Percentiles rank a stretch among this genome's conserved stretches.
These are phyloP conservation scores for Heliconius hewitsoni DNA, from an alignment of 1,140 invertebrate genomes.

Conservation along the genomic window DNA sequence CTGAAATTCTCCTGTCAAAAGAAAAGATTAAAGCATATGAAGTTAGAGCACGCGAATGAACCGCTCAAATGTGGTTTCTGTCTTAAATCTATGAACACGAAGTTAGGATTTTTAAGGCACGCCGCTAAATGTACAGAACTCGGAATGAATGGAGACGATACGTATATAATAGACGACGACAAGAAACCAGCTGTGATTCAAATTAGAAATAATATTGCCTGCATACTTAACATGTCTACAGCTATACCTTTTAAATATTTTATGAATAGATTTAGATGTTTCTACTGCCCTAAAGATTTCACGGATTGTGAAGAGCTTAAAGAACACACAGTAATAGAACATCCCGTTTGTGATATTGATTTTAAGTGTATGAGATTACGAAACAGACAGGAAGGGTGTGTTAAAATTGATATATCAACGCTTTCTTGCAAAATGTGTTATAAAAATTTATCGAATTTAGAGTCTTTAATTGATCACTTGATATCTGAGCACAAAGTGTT, in stretches of 20 bases:
- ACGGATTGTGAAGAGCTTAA: slow-evolving; percentile 58
- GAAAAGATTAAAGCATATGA: slow-evolving; percentile 39
- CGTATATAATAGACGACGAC: slow-evolving; percentile 19
- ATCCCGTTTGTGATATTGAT: slow-evolving; percentile 65
- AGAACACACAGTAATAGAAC: slow-evolving; percentile 58
- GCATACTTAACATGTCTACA: slow-evolving; percentile 69
- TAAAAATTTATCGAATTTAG: slow-evolving; percentile 50
- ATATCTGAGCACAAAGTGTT: slow-evolving; percentile 58
- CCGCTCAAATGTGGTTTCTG: slow-evolving; percentile 41
- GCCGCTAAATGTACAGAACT: slow-evolving; percentile 34
- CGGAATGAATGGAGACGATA: slow-evolving; percentile 12
- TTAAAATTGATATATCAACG: slow-evolving; percentile 63
- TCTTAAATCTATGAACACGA: slow-evolving; percentile 37
- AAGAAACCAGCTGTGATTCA: slow-evolving; percentile 43
- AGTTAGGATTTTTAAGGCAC: slow-evolving; percentile 38
- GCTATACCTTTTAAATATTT: slow-evolving; percentile 68
- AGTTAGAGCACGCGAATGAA: slow-evolving; percentile 30
- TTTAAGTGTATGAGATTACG: slow-evolving; percentile 64
- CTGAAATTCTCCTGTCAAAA: slow-evolving; percentile 31
- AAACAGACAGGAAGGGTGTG: slow-evolving; percentile 59
- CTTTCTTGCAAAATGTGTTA: slow-evolving; percentile 64
- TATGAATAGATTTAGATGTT: slow-evolving; percentile 62
- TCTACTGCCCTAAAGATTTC: slow-evolving; percentile 67
- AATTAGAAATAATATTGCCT: slow-evolving; percentile 66
- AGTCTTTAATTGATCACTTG: slow-evolving; percentile 62